phyloP scores from a whole-genome alignment of 2,888 invertebrate genomes.

The Phortica magna region DNA sequence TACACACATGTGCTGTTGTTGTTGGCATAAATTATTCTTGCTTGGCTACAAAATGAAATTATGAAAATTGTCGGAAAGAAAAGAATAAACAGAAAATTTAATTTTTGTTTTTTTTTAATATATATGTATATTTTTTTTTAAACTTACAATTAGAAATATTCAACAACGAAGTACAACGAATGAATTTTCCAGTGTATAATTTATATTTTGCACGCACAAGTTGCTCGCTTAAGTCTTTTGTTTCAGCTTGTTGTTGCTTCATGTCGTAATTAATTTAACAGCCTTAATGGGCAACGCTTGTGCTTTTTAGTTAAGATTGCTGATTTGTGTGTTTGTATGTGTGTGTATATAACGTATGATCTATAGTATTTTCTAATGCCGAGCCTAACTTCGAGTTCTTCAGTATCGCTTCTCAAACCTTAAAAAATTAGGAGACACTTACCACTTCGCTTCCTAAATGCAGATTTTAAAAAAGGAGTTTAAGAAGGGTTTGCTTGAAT shows the following conservation, averaged over 20 bases:
- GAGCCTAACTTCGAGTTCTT: no score
- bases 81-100: background rate
- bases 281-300: constrained; percentile 16
- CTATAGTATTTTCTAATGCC: no score
- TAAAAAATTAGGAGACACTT: no score
- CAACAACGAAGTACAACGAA: background rate
- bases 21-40: constrained; percentile 12
- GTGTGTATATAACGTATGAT: no score
- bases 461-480: no score
- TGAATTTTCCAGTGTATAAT: background rate
- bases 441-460: no score
- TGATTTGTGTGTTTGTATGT: no score
- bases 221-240: constrained; percentile 32
- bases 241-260: constrained; percentile 46
- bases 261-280: constrained; percentile 56
- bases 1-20: background rate
- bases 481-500: no score
- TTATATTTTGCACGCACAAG: background rate
- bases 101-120: background rate
- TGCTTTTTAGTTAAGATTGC: background rate
- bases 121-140: constrained; percentile 13
- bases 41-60: background rate
- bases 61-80: background rate
- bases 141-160: constrained; percentile 15
- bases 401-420: no score